Evolutionary conservation across 2,888 invertebrate species (phyloP).

Genomic region (Tenthredo notha): DNA sequence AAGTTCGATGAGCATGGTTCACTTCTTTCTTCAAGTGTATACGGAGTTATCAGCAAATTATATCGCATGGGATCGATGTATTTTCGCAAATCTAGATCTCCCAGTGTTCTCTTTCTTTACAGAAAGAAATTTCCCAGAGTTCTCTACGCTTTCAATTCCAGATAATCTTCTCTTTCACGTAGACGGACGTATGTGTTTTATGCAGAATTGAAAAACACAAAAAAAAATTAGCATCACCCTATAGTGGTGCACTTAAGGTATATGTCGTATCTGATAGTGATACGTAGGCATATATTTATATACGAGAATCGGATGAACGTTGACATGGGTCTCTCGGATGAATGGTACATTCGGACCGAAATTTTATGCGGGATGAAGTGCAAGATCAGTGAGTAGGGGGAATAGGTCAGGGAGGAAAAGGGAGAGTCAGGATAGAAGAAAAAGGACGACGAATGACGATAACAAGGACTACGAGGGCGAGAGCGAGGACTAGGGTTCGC

Average conservation of each 20-base stretch:
- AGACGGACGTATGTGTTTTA: not conserved
- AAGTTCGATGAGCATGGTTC: not conserved
- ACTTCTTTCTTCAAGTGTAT: not conserved
- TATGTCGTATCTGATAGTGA: not conserved
- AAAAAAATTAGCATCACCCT: not conserved
- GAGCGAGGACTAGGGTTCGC: not conserved
- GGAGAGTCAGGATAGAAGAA: not conserved
- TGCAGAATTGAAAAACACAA: too few relatives aligned
- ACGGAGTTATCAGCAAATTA: not conserved
- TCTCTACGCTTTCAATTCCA: too few relatives aligned
- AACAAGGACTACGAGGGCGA: not conserved
- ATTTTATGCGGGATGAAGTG: conserved; percentile 5
- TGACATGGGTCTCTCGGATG: conserved; percentile 7
- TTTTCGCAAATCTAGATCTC: not conserved
- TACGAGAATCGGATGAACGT: not conserved
- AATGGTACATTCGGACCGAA: not conserved
- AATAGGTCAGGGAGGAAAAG: conserved; percentile 30
- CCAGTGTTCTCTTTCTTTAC: too few relatives aligned
- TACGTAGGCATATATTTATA: not conserved
- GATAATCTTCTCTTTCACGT: too few relatives aligned
- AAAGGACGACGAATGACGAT: conserved; percentile 27
- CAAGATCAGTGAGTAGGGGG: conserved; percentile 19
- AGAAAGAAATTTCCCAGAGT: too few relatives aligned
- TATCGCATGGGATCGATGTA: not conserved
- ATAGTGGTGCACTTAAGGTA: too few relatives aligned